These are phyloP conservation scores for Ispidina lecontei DNA, from an alignment of 2,797 vertebrate genomes.

Conservation along the genomic window DNA sequence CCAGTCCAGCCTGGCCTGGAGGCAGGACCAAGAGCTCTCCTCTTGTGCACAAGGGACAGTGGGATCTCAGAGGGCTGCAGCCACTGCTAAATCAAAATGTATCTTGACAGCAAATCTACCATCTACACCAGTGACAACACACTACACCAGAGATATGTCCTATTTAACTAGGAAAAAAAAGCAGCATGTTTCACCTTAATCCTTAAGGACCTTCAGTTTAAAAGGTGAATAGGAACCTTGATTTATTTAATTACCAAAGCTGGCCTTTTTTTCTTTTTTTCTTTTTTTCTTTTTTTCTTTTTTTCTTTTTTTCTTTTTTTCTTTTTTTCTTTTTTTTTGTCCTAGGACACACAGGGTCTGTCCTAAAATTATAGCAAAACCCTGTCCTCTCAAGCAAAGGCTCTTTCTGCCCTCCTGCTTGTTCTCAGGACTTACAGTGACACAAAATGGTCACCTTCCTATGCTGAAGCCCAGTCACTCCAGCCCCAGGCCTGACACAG, in stretches of 20 bases:
- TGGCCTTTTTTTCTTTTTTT: background rate
- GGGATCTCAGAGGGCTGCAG: background rate
- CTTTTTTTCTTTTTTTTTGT: background rate
- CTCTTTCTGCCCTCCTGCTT: background rate
- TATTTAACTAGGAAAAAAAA: background rate
- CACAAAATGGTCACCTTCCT: fast-evolving
- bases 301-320: too few species aligned
- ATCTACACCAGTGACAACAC: background rate
- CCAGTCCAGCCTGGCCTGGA: background rate
- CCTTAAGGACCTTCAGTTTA: background rate
- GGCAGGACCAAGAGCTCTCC: background rate
- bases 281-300: background rate
- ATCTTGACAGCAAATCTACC: background rate
- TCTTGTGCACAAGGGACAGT: fast-evolving
- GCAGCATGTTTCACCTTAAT: background rate
- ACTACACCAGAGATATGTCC: background rate
- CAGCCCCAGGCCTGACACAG: background rate
- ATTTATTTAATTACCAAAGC: background rate
- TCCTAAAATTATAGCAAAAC: background rate
- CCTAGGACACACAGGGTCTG: background rate
- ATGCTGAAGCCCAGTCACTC: fast-evolving
- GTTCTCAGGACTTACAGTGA: fast-evolving
- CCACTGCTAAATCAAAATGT: background rate
- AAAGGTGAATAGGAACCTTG: background rate
- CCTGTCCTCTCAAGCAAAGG: background rate